A percentile compares a stretch with the other conserved stretches of the same genome.
These are phyloP conservation scores for Monochamus alternatus DNA, from an alignment of 2,888 invertebrate genomes.

Conservation along the genomic window DNA sequence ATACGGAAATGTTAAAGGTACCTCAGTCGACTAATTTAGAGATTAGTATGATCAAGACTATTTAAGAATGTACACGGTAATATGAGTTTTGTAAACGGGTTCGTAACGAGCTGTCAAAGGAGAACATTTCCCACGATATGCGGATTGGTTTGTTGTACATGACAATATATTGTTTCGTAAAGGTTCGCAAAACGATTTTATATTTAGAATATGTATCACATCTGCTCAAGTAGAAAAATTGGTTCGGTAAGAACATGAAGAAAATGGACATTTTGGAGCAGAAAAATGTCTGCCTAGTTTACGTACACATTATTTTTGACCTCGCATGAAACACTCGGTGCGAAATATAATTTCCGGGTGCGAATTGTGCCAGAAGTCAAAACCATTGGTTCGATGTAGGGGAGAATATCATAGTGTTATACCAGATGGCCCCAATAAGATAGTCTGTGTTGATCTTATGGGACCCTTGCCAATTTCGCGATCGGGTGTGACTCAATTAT, in stretches of 20 bases:
- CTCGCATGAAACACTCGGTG: constrained; percentile 17
- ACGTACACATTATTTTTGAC: constrained; percentile 21
- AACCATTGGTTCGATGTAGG: neutral
- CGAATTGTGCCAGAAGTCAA: constrained; percentile 31
- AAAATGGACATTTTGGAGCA: constrained; percentile 36
- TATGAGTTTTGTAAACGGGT: neutral
- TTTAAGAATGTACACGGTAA: neutral
- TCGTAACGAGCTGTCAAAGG: too few species aligned
- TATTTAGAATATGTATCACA: too few species aligned
- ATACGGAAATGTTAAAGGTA: neutral
- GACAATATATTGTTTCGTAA: too few species aligned
- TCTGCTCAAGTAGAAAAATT: too few species aligned
- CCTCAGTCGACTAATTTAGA: neutral
- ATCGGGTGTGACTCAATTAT: constrained; percentile 23
- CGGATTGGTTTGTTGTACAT: too few species aligned
- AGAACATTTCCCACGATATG: too few species aligned
- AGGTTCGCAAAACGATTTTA: too few species aligned
- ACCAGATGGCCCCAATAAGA: constrained; percentile 1
- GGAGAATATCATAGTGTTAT: constrained; percentile 20
- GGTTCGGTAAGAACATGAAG: constrained; percentile 28
- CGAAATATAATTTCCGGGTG: constrained; percentile 29
- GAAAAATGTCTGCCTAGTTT: constrained; percentile 23
- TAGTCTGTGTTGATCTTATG: constrained; percentile 30
- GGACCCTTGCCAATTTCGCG: constrained; percentile 34
- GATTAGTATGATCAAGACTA: neutral